Evolutionary conservation across 2,113 vertebrate genomes (phyloP), one percentile per base, ranked within the genome.

Genomic region (Lophotis ruficrista): DNA sequence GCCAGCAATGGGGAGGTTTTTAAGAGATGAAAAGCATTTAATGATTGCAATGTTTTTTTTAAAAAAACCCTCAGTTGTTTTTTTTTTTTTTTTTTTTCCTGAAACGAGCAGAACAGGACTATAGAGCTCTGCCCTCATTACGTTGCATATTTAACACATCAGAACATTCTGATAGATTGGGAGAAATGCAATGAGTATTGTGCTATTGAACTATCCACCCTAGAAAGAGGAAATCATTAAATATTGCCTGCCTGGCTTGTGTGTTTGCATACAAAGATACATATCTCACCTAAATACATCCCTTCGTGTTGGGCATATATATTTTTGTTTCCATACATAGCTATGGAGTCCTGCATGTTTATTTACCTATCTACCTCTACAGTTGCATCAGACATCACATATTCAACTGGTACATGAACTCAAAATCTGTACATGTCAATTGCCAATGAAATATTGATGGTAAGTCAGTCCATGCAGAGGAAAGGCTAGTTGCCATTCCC

Each of bases 131-230:
- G 95, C 71, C 81, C 94, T 96, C 70, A 79, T 96, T 94, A 83
- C 65, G 73, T 91, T 96, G 98, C 97, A 97, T 96, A 93, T 97
- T 93, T 95, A 97, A 96, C 92, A 87, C 69, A 90, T 94, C 83
- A 73, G 79, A 90, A 90, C 87, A 91, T 79, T 81, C 43, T 81
- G 94, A 95, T 69, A 90, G 78, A 91, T 84, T 66, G 62, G 60
- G 47, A 64, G 76, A 81, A 88, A 94, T 81, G 76, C 56, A 53
- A 64, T 35, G 91, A 96, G 84, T 71, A 43, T 89, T 53, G 75
- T 96, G 96, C 82, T 77, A 91, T 94, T 83, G 96, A 97, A 79
- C 96, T 97, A 69, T 94, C 93, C 93, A 94, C 77, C 96, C 88
- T 91, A 77, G 96, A 96, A 96, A 95, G 95, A 82, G 78, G 65